phyloP scores from a whole-genome alignment of 2,797 vertebrate species.

The Gadopsis marmoratus region DNA sequence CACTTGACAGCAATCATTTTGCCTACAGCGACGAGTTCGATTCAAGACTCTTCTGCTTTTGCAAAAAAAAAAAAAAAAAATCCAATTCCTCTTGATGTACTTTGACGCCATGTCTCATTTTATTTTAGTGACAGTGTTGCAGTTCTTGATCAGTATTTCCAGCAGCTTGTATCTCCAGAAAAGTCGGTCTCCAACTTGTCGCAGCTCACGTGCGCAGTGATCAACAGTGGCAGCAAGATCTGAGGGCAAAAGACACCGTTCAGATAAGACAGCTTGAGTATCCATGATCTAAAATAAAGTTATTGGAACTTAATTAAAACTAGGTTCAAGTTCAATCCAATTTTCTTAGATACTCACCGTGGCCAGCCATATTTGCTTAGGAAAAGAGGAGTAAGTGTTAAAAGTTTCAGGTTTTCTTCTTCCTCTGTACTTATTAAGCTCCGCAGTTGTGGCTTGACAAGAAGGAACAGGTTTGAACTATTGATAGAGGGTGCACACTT shows the following conservation, averaged over 20 bases:
- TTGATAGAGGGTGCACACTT: conserved; percentile 39
- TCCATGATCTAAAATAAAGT: neutral
- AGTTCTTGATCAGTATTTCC: conserved; percentile 74
- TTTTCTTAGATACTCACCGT: conserved; percentile 57
- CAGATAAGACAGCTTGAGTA: neutral
- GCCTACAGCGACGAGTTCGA: neutral
- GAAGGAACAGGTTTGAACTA: conserved; percentile 65
- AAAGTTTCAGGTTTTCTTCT: neutral
- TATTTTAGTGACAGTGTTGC: conserved; percentile 55
- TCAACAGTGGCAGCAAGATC: conserved; percentile 44
- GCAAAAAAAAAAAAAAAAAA: neutral
- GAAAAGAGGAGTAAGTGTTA: neutral
- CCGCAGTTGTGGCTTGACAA: conserved; percentile 27
- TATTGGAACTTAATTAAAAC: neutral
- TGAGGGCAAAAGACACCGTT: conserved; percentile 25
- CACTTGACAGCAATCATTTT: neutral
- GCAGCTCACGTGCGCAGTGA: conserved; percentile 73
- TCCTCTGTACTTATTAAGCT: neutral
- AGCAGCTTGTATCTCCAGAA: conserved; percentile 81
- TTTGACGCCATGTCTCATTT: conserved; percentile 47
- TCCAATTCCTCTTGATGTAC: neutral
- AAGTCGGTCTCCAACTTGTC: conserved; percentile 75
- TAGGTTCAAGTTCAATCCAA: neutral
- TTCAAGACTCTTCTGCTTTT: conserved; percentile 11
- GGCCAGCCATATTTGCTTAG: conserved; percentile 39